These are phyloP conservation scores for Cyrtorhinus lividipennis DNA, from an alignment of 1,140 invertebrate genomes.

Conservation along the genomic window DNA sequence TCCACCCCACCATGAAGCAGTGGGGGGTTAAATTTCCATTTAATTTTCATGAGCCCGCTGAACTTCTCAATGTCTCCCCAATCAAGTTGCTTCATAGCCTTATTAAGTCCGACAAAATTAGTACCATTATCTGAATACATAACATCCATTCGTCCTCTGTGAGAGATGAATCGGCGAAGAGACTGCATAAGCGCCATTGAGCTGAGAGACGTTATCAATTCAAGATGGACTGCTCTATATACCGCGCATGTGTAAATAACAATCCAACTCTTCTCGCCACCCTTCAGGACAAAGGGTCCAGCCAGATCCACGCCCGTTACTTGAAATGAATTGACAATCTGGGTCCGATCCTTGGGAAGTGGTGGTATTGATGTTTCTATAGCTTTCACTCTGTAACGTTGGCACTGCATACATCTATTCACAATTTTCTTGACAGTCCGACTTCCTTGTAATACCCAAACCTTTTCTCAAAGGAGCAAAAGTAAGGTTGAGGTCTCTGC, in stretches of 20 bases:
- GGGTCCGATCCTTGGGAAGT: background rate
- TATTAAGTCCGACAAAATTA: slow-evolving; percentile 27
- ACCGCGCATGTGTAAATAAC: slow-evolving; percentile 24
- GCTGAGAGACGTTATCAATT: slow-evolving; percentile 26
- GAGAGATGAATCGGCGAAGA: slow-evolving; percentile 27
- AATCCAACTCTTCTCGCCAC: slow-evolving; percentile 27
- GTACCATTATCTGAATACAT: slow-evolving; percentile 32
- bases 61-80: slow-evolving; percentile 20
- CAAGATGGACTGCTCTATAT: slow-evolving; percentile 29
- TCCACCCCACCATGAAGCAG: slow-evolving; percentile 27
- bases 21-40: slow-evolving; percentile 29
- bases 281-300: slow-evolving; percentile 22
- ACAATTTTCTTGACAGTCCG: background rate
- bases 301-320: slow-evolving; percentile 24
- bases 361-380: background rate
- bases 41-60: slow-evolving; percentile 18
- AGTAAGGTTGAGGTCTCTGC: background rate
- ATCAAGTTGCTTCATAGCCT: slow-evolving; percentile 20
- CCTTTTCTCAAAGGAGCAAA: background rate
- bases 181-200: slow-evolving; percentile 26
- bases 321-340: slow-evolving; percentile 20
- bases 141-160: slow-evolving; percentile 26
- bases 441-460: background rate
- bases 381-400: background rate
- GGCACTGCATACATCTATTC: background rate